phyloP scores from a whole-genome alignment of 2,797 vertebrate species.

The Mus spretus region DNA sequence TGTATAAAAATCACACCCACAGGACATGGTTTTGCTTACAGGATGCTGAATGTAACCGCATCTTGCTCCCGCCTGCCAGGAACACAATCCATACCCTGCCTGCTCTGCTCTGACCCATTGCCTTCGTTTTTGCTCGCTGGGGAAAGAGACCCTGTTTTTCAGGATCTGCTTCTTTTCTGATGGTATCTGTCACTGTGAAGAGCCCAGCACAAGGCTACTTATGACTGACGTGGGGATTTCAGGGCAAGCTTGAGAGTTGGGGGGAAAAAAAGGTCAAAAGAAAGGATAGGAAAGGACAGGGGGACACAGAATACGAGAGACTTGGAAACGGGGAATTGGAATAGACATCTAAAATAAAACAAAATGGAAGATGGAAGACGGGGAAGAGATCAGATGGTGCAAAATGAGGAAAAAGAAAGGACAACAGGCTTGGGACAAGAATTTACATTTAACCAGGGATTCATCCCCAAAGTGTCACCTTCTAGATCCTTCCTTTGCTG shows the following conservation, averaged over 20 bases:
- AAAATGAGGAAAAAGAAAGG: neutral
- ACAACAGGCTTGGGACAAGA: neutral
- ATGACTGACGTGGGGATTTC: neutral
- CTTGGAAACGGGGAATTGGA: neutral
- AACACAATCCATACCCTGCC: neutral
- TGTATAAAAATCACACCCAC: neutral
- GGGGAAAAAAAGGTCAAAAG: too few relatives aligned
- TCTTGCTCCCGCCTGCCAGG: neutral
- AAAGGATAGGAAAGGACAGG: too few relatives aligned
- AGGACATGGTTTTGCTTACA: neutral
- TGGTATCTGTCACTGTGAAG: neutral
- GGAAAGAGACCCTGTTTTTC: neutral
- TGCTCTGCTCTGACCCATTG: neutral
- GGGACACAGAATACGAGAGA: neutral
- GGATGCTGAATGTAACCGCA: neutral
- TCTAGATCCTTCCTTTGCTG: neutral
- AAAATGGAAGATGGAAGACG: neutral
- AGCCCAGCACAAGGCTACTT: neutral
- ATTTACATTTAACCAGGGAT: rapidly evolving
- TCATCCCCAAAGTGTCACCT: rapidly evolving
- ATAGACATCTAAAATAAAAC: neutral
- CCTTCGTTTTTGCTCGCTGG: neutral
- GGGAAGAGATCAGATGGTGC: neutral
- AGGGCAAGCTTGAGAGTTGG: too few relatives aligned
- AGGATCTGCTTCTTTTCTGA: neutral